Base-by-base conservation (phyloP, 2,797 vertebrate genomes). In the Micropoecilia bifurca region DNA sequence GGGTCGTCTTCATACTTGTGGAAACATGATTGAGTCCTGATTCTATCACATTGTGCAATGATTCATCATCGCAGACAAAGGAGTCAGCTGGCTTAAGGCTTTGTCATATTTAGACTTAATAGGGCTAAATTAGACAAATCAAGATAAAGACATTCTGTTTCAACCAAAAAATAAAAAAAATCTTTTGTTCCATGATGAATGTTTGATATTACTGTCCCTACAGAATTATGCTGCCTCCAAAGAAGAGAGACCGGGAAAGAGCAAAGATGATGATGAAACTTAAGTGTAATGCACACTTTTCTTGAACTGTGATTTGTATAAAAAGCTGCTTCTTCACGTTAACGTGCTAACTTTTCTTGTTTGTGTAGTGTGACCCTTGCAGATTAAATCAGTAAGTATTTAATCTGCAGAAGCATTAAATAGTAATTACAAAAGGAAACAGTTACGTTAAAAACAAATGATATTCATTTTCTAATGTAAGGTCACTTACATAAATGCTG, bases 221-320 rank as follows among this genome's bases (percentile, higher is more conserved):
- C 75, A 85, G 50, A 84, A 76, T 22, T 55, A 77, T 6, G 2
- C 48, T 66, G 46, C 20, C 50, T 83, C 61, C 9, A 36, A 76
- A 78, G 79, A 74, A 80, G 77, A 73, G 59, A 72, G 68, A 18
- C 68, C 14, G 63, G n/a, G 45, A 36, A 41, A 80, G 50, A 47
- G 48, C 74, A 48, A 72, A 73, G 30, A 81, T 83, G 82, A 95
- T 95, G 95, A 96, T 95, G 95, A 95, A 95, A 96, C 87, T 80
- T 79, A 73, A 89, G 85, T 89, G 94, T 93, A 95, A 96, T 87
- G 93, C 78, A 82, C 87, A 83, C 73, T 80, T 77, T 85, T 82
- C 75, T 84, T 79, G 78, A 83, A 69, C 81, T 89, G 72, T 77
- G 88, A 90, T 88, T 93, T 81, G 82, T 87, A 80, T 83, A 78